These are phyloP conservation scores for Eupithecia subumbrata DNA, from an alignment of 2,888 invertebrate species.

Conservation along the genomic window DNA sequence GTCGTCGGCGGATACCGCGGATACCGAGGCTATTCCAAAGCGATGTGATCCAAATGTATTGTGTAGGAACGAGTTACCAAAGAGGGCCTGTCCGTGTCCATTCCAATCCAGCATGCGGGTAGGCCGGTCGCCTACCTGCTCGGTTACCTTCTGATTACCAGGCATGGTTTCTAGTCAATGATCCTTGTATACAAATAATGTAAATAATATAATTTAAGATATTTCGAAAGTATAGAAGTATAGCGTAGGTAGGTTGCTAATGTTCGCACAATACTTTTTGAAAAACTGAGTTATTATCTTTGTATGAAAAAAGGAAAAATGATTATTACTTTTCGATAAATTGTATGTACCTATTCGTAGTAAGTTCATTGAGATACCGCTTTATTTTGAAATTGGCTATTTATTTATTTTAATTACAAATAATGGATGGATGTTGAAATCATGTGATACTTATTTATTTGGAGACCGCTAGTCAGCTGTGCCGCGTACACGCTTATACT, in stretches of 20 bases:
- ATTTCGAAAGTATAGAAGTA: slow-evolving; percentile 66
- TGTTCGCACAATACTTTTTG: slow-evolving; percentile 73
- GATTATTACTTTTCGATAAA: neutral
- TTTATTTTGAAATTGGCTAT: slow-evolving; percentile 51
- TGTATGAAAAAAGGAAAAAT: slow-evolving; percentile 26
- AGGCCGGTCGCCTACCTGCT: neutral
- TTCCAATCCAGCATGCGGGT: slow-evolving; percentile 50
- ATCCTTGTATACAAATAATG: slow-evolving; percentile 76
- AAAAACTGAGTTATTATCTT: slow-evolving; percentile 41
- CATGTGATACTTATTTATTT: slow-evolving; percentile 74
- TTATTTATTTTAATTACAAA: slow-evolving; percentile 48
- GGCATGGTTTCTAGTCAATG: slow-evolving; percentile 80
- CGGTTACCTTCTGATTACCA: slow-evolving; percentile 46
- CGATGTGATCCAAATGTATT: slow-evolving; percentile 51
- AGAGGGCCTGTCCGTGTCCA: slow-evolving; percentile 73
- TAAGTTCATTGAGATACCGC: slow-evolving; percentile 3
- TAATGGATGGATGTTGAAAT: slow-evolving; percentile 56
- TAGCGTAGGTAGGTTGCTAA: slow-evolving; percentile 69
- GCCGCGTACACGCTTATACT: slow-evolving; percentile 83
- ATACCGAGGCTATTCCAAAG: slow-evolving; percentile 39
- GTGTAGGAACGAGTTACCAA: slow-evolving; percentile 79
- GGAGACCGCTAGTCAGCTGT: slow-evolving; percentile 81
- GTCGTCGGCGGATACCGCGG: slow-evolving; percentile 26
- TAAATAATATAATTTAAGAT: slow-evolving; percentile 67
- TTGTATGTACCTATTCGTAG: neutral